A percentile compares a stretch with the other conserved stretches of the same genome.
Conservation (phyloP, 2,113 vertebrate genomes). For the Thunnus thynnus region DNA sequence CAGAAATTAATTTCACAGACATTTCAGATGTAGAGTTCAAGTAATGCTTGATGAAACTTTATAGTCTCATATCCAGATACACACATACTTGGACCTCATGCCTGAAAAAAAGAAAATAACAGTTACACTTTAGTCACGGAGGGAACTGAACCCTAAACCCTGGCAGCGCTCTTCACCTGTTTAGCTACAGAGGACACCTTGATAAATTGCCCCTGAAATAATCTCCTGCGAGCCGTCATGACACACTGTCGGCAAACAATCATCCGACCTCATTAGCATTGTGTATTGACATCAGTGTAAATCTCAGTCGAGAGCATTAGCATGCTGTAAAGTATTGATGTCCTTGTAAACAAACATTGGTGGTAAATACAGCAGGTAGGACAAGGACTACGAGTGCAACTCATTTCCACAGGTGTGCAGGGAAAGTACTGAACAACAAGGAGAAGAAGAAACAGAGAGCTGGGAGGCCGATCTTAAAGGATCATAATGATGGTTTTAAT, state of each 20-base stretch:
- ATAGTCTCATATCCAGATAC: background rate
- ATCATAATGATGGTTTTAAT: too few relatives aligned
- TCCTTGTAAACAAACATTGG: slow-evolving; percentile 56
- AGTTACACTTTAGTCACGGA: background rate
- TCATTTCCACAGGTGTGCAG: slow-evolving; percentile 22
- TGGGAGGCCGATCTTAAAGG: background rate
- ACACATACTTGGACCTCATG: background rate
- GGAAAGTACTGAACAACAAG: too few relatives aligned
- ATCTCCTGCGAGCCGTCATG: slow-evolving; percentile 45
- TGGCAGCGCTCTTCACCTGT: slow-evolving; percentile 4
- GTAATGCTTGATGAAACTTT: slow-evolving; percentile 8
- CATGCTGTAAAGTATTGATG: slow-evolving; percentile 53
- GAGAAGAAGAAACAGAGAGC: background rate
- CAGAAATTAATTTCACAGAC: slow-evolving; percentile 30
- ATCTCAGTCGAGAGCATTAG: slow-evolving; percentile 52
- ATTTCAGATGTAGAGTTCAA: slow-evolving; percentile 18
- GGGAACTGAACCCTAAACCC: slow-evolving; percentile 3
- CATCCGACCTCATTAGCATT: slow-evolving; percentile 62
- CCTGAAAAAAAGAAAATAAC: background rate
- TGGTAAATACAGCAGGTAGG: slow-evolving; percentile 60
- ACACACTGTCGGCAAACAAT: slow-evolving; percentile 62
- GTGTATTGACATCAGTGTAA: slow-evolving; percentile 52
- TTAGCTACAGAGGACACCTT: slow-evolving; percentile 44
- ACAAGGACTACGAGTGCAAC: slow-evolving; percentile 27
- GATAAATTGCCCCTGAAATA: slow-evolving; percentile 54